Percentiles rank a stretch among this genome's conserved stretches.
phyloP scores from a whole-genome alignment of 1,140 invertebrate species.

The Leptopilina clavipes region DNA sequence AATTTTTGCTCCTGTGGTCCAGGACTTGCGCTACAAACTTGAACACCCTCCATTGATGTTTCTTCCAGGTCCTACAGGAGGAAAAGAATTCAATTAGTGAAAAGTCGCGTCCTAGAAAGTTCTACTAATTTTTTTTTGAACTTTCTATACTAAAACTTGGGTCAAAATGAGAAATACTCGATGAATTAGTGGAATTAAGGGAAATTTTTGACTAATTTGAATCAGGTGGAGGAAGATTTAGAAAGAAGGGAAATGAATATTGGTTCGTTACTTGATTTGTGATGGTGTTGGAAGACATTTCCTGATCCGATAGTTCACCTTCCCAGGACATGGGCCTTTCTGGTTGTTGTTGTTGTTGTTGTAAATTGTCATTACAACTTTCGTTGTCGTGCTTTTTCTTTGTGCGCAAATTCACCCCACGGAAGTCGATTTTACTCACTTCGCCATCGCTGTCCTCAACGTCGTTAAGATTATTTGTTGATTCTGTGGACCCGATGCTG shows the following conservation, averaged over 20 bases:
- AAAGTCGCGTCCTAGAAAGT: too few relatives aligned
- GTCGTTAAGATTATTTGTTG: conserved; percentile 67
- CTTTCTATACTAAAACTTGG: too few relatives aligned
- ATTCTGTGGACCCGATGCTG: conserved; percentile 53
- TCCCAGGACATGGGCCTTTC: conserved; percentile 93
- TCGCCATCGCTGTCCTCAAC: conserved; percentile 76
- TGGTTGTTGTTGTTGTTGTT: conserved; percentile 71
- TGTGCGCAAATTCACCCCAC: conserved; percentile 75
- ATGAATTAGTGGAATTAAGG: too few relatives aligned
- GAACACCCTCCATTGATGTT: conserved; percentile 75
- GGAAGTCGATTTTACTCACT: conserved; percentile 77
- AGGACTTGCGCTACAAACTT: conserved; percentile 71
- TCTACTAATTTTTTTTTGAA: too few relatives aligned
- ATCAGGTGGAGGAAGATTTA: too few relatives aligned
- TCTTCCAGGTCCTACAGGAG: conserved; percentile 71
- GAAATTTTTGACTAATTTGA: too few relatives aligned
- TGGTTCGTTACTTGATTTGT: conserved; percentile 68
- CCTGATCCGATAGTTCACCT: conserved; percentile 88
- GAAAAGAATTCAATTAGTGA: too few relatives aligned
- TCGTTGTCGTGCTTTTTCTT: conserved; percentile 74
- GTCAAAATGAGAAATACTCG: too few relatives aligned
- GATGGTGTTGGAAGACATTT: conserved; percentile 76
- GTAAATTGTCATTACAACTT: conserved; percentile 61
- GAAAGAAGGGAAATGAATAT: too few relatives aligned
- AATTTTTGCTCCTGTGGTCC: conserved; percentile 70